Conservation (phyloP, 1,140 invertebrate species). For the Drosophila tani region DNA sequence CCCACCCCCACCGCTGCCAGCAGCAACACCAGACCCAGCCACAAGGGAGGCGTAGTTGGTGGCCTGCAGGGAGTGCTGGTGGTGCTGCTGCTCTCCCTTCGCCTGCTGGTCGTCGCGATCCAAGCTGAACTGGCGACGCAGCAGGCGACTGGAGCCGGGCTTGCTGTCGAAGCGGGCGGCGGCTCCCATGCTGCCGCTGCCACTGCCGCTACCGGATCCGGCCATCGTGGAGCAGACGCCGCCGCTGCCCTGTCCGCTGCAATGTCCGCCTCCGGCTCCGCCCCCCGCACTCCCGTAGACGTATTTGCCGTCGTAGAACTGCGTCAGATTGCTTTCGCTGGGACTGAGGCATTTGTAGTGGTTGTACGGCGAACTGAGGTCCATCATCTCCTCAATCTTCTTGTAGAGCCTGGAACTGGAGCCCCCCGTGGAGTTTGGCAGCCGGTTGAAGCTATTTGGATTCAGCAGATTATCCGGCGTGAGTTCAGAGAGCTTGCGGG, state of each 20-base stretch:
- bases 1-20: conserved; percentile 16
- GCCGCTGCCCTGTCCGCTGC: conserved; percentile 36
- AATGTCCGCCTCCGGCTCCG: conserved; percentile 22
- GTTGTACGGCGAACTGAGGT: conserved; percentile 90
- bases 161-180: conserved; percentile 69
- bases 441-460: conserved; percentile 79
- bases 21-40: conserved; percentile 48
- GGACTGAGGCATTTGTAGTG: conserved; percentile 90
- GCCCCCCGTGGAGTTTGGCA: conserved; percentile 75
- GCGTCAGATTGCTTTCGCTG: conserved; percentile 86
- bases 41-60: conserved; percentile 64
- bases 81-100: conserved; percentile 75
- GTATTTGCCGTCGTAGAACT: conserved; percentile 84
- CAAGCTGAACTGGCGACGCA: conserved; percentile 90
- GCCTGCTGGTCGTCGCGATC: conserved; percentile 87
- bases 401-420: conserved; percentile 82
- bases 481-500: conserved; percentile 78
- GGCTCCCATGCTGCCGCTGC: conserved; percentile 12
- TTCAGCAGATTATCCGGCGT: conserved; percentile 77
- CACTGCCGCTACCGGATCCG: conserved; percentile 26
- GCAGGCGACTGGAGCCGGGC: conserved; percentile 85
- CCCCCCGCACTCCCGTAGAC: conserved; percentile 57
- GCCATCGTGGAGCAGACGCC: conserved; percentile 52
- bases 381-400: conserved; percentile 86
- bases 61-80: conserved; percentile 73